Percentiles rank a stretch among this genome's conserved stretches.
These are phyloP conservation scores for Drosophila nigrodunni DNA, from an alignment of 1,140 invertebrate species.

Conservation along the genomic window DNA sequence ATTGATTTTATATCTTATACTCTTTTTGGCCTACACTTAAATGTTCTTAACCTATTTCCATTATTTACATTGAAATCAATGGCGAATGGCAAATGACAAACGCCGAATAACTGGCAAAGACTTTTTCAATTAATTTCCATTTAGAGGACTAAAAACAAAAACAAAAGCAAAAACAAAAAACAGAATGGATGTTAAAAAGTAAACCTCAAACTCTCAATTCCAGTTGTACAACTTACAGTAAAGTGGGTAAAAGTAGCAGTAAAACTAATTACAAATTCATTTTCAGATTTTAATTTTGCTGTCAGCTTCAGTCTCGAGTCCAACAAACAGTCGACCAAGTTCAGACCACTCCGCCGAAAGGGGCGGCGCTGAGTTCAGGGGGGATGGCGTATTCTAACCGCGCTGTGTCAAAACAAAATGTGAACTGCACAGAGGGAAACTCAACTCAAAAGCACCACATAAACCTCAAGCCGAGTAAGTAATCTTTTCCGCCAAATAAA, in stretches of 20 bases:
- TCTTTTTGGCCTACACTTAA: conserved; percentile 10
- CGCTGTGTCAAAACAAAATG: conserved; percentile 52
- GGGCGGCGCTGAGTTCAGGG: not conserved
- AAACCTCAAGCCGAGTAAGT: conserved; percentile 72
- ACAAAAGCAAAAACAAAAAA: conserved; percentile 12
- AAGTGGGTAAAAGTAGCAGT: conserved; percentile 66
- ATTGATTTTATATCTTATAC: not conserved
- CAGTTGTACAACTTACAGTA: conserved; percentile 46
- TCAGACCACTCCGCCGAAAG: not conserved
- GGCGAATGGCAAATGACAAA: conserved; percentile 35
- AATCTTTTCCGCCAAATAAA: conserved; percentile 84
- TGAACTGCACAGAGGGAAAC: not conserved
- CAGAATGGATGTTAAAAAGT: conserved; percentile 2
- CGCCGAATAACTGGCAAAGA: conserved; percentile 51
- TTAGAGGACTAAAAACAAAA: conserved; percentile 15
- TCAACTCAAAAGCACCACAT: conserved; percentile 35
- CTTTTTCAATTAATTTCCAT: conserved; percentile 78
- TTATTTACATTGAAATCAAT: conserved; percentile 39
- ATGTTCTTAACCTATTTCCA: not conserved
- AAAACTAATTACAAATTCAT: conserved; percentile 84
- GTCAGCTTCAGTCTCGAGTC: conserved; percentile 63
- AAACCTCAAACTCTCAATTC: conserved; percentile 49
- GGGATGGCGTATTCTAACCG: conserved; percentile 8
- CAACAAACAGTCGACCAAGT: conserved; percentile 31
- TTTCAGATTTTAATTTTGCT: conserved; percentile 79